Percentiles rank a stretch among this genome's conserved stretches.
Conservation (phyloP, 1,140 invertebrate genomes). For the Drosophila nikananu region DNA sequence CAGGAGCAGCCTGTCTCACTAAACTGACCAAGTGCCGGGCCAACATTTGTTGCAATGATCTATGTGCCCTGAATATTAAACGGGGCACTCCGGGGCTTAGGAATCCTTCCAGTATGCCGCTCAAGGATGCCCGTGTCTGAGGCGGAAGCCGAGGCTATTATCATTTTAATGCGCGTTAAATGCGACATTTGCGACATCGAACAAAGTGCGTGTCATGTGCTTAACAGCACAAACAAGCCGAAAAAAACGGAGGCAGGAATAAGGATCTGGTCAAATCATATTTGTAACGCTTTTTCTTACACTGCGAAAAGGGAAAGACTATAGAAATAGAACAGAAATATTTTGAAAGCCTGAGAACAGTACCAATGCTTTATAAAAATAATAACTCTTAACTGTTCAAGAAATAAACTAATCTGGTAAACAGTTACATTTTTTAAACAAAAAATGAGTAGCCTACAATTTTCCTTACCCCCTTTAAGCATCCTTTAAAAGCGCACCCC, state of each 20-base stretch:
- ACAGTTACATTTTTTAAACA: not conserved
- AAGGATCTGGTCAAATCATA: slow-evolving; percentile 60
- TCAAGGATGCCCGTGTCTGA: slow-evolving; percentile 5
- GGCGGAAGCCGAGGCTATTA: slow-evolving; percentile 54
- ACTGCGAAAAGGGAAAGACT: slow-evolving; percentile 1
- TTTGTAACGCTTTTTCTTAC: slow-evolving; percentile 66
- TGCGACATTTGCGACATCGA: slow-evolving; percentile 79
- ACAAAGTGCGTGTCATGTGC: slow-evolving; percentile 83
- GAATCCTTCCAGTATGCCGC: not conserved
- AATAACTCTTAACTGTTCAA: too few species aligned
- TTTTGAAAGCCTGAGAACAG: not conserved
- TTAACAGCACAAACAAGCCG: slow-evolving; percentile 56
- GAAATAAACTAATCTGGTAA: not conserved
- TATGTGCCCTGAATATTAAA: slow-evolving; percentile 84
- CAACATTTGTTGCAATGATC: slow-evolving; percentile 84
- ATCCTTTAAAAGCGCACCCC: not conserved
- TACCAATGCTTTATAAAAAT: too few species aligned
- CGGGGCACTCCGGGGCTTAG: slow-evolving; percentile 42
- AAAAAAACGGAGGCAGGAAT: slow-evolving; percentile 28
- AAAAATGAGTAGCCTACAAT: not conserved
- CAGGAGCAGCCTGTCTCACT: slow-evolving; percentile 8
- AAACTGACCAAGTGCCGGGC: slow-evolving; percentile 52
- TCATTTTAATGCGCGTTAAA: slow-evolving; percentile 85
- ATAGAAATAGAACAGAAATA: not conserved
- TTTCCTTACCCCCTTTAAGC: not conserved